A percentile compares a stretch with the other conserved stretches of the same genome.
Evolutionary conservation across 2,797 vertebrate species (phyloP).

Genomic region (Gymnothorax reevesii): DNA sequence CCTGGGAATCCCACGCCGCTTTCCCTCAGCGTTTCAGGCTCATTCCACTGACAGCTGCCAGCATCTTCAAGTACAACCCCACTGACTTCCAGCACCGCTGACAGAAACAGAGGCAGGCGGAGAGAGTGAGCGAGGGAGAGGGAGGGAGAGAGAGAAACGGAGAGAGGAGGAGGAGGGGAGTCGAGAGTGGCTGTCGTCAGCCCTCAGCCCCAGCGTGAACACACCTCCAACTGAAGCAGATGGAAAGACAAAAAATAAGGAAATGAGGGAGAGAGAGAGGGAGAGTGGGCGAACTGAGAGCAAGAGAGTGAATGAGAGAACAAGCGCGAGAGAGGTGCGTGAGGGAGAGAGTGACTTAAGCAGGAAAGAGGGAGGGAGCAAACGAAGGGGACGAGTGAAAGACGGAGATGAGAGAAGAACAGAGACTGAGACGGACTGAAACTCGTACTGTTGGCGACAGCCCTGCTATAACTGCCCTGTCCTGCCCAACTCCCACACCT

Average conservation of each 20-base stretch:
- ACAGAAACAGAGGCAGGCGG: conserved; percentile 46
- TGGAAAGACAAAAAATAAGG: conserved; percentile 30
- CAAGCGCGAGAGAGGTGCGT: conserved; percentile 43
- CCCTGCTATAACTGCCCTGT: conserved; percentile 1
- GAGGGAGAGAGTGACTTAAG: conserved; percentile 52
- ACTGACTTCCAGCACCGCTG: conserved; percentile 62
- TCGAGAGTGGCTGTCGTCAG: conserved; percentile 32
- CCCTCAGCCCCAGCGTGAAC: neutral
- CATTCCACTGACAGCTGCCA: conserved; percentile 61
- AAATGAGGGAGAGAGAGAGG: conserved; percentile 30
- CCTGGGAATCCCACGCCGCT: conserved; percentile 47
- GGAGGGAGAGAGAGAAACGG: conserved; percentile 4
- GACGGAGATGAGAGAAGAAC: conserved; percentile 17
- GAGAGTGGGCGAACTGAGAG: conserved; percentile 31
- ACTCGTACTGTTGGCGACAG: conserved; percentile 21
- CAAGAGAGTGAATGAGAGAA: conserved; percentile 44
- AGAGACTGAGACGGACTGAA: conserved; percentile 10
- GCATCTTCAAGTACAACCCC: conserved; percentile 58
- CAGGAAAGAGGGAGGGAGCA: neutral
- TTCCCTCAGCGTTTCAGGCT: conserved; percentile 46
- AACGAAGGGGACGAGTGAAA: conserved; percentile 28
- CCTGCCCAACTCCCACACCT: conserved; percentile 58
- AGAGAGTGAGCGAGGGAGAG: conserved; percentile 42
- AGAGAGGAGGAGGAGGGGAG: conserved; percentile 24
- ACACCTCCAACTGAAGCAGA: conserved; percentile 11